Evolutionary conservation across 2,113 vertebrate genomes (phyloP).

Genomic region (Myotis lucifugus): DNA sequence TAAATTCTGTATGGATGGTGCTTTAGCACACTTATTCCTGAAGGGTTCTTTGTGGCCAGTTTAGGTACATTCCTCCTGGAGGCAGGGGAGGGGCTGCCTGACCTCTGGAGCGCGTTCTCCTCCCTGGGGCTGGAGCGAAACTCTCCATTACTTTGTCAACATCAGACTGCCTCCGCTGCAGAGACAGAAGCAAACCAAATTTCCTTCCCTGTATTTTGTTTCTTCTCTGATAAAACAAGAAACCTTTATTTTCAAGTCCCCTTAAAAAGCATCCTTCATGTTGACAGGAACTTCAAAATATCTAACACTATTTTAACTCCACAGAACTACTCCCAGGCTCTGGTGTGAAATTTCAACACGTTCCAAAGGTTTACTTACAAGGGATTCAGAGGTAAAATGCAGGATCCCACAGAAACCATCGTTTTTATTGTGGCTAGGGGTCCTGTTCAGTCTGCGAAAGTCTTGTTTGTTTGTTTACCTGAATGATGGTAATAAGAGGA

Average conservation of each 20-base stretch:
- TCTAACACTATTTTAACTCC: not conserved
- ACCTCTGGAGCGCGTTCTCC: not conserved
- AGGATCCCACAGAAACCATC: not conserved
- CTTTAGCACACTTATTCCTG: constrained; percentile 38
- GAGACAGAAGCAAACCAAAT: not conserved
- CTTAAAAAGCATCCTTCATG: not conserved
- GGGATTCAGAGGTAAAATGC: not conserved
- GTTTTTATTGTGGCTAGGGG: not conserved
- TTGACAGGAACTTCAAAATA: not conserved
- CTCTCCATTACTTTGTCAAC: constrained; percentile 63
- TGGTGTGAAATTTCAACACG: not conserved
- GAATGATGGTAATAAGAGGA: not conserved
- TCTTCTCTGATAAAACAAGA: constrained; percentile 44
- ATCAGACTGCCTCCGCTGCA: not conserved
- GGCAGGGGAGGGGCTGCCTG: not conserved
- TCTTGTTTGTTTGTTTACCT: not conserved
- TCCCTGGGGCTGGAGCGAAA: constrained; percentile 17
- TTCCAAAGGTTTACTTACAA: constrained; percentile 25
- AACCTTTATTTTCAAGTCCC: constrained; percentile 20
- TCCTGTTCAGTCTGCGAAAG: not conserved
- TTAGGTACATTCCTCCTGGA: constrained; percentile 34
- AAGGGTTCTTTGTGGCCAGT: constrained; percentile 7
- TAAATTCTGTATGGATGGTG: not conserved
- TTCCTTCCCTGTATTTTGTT: constrained; percentile 44
- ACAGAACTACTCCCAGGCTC: not conserved